Conservation (phyloP, 2,113 vertebrate genomes). For the Desmodus rotundus region DNA sequence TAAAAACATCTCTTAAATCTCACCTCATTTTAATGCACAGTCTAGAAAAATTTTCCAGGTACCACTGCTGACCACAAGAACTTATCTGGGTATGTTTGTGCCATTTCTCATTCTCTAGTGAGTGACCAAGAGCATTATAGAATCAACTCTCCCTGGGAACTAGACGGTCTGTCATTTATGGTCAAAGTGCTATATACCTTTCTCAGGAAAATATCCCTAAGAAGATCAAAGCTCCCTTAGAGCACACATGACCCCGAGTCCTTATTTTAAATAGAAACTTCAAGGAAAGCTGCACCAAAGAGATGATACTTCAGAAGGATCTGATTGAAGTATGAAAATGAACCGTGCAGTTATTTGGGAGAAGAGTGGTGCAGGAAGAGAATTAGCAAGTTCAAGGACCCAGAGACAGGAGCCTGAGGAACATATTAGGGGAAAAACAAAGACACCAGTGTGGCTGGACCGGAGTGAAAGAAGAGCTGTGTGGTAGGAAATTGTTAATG, state of each 20-base stretch:
- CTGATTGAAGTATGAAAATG: neutral
- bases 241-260: neutral
- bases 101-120: neutral
- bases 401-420: neutral
- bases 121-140: neutral
- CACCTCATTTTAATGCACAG: neutral
- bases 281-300: neutral
- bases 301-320: neutral
- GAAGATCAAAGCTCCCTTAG: neutral
- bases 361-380: neutral
- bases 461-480: neutral
- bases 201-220: neutral
- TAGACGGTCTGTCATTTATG: neutral
- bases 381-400: neutral
- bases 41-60: neutral
- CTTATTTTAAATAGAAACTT: neutral
- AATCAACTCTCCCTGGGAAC: neutral
- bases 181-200: neutral
- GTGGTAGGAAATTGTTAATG: neutral
- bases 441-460: neutral
- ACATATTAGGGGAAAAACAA: neutral
- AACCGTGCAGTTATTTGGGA: neutral
- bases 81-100: neutral
- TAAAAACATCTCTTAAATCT: neutral
- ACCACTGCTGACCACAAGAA: neutral